A percentile compares a stretch with the other conserved stretches of the same genome.
These are phyloP conservation scores for Crotophaga sulcirostris DNA, from an alignment of 2,113 vertebrate species.

Conservation along the genomic window DNA sequence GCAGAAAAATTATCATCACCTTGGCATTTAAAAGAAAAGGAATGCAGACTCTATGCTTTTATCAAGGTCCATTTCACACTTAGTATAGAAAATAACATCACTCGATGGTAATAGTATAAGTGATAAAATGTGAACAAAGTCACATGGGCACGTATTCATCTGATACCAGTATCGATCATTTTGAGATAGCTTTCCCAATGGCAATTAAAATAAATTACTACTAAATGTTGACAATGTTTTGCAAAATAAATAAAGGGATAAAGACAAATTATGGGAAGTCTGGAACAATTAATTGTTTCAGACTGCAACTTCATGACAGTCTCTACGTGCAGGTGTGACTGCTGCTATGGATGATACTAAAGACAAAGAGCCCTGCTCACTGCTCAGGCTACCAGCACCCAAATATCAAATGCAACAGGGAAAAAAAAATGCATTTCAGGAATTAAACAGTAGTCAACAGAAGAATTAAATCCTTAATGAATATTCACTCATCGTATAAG, in stretches of 20 bases:
- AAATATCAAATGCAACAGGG: background rate
- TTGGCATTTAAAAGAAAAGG: background rate
- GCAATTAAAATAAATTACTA: background rate
- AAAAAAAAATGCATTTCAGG: background rate
- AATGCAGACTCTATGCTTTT: background rate
- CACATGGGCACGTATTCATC: background rate
- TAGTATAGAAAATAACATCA: background rate
- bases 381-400: background rate
- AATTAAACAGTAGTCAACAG: background rate
- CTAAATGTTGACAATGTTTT: background rate
- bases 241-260: background rate
- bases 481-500: background rate
- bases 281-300: background rate
- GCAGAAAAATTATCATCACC: background rate
- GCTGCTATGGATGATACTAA: background rate
- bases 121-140: background rate
- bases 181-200: background rate
- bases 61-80: background rate
- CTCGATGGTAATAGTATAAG: background rate
- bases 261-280: background rate
- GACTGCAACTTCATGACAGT: background rate
- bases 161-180: background rate
- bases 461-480: background rate
- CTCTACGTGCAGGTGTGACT: background rate
- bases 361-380: background rate